These are phyloP conservation scores for Chionodraco myersi DNA, from an alignment of 2,113 vertebrate genomes.

Conservation along the genomic window DNA sequence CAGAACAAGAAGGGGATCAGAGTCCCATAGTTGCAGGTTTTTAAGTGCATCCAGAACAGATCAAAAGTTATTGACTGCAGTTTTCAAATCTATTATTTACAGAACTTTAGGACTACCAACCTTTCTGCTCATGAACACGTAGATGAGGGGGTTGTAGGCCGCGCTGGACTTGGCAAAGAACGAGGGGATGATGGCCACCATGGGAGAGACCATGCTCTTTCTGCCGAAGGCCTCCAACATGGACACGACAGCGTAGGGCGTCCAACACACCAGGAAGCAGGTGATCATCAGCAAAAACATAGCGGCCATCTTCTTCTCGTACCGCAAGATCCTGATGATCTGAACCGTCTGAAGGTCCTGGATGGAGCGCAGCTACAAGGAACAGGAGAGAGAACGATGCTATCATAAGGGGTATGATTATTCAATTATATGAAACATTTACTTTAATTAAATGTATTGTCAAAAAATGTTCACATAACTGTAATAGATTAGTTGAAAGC, in stretches of 20 bases:
- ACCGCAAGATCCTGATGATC: conserved; percentile 90
- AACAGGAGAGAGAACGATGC: conserved; percentile 15
- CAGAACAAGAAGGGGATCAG: not conserved
- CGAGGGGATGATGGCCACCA: conserved; percentile 88
- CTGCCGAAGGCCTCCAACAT: conserved; percentile 90
- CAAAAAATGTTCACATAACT: too few species aligned
- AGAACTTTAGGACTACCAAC: conserved; percentile 69
- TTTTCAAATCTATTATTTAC: not conserved
- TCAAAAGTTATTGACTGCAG: not conserved
- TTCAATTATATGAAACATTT: not conserved
- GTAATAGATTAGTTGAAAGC: too few species aligned
- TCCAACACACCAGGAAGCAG: conserved; percentile 91
- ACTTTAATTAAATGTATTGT: too few species aligned
- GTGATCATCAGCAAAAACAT: conserved; percentile 93
- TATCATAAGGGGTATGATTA: not conserved
- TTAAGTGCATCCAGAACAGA: not conserved
- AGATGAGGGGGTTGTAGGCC: conserved; percentile 92
- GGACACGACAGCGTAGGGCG: conserved; percentile 90
- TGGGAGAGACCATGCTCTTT: conserved; percentile 87
- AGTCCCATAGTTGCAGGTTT: too few species aligned
- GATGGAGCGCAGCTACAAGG: conserved; percentile 87
- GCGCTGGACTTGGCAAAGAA: conserved; percentile 93
- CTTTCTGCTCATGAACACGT: conserved; percentile 93
- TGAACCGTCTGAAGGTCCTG: conserved; percentile 92
- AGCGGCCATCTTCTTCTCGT: conserved; percentile 92